A percentile compares a stretch with the other conserved stretches of the same genome.
phyloP scores from a whole-genome alignment of 2,888 invertebrate species.

The Hanleya hanleyi region DNA sequence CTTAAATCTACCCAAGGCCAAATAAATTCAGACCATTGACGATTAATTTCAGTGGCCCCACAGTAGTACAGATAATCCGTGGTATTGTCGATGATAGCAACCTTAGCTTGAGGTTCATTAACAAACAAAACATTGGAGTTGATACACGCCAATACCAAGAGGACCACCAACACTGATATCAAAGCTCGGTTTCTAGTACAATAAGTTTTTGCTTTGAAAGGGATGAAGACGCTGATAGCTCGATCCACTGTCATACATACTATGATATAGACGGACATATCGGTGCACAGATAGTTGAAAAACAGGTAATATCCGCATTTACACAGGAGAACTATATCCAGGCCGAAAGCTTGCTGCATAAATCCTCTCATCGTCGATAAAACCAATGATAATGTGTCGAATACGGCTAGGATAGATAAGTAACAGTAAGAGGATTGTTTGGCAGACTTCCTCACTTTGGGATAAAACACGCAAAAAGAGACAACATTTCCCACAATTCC shows the following conservation, averaged over 20 bases:
- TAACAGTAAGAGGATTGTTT: background rate
- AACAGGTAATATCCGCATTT: background rate
- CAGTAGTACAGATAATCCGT: background rate
- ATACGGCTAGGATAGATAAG: background rate
- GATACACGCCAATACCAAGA: background rate
- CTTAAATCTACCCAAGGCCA: conserved; percentile 2
- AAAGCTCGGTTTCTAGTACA: background rate
- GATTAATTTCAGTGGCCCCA: background rate
- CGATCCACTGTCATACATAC: background rate
- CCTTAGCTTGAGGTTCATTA: background rate
- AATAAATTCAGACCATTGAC: background rate
- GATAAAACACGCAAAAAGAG: background rate
- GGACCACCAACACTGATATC: background rate
- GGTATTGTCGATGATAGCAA: background rate
- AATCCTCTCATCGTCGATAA: background rate
- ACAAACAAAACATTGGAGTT: background rate
- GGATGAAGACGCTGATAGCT: background rate
- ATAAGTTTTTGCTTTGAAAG: background rate
- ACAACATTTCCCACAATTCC: background rate
- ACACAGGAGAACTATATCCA: background rate
- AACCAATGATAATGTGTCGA: background rate
- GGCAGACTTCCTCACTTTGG: background rate
- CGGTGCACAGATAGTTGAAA: background rate
- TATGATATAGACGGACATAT: background rate
- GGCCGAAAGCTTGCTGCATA: background rate